Conservation (phyloP, 37 sponge, comb jelly and placozoan species). For the Spongilla lacustris region DNA sequence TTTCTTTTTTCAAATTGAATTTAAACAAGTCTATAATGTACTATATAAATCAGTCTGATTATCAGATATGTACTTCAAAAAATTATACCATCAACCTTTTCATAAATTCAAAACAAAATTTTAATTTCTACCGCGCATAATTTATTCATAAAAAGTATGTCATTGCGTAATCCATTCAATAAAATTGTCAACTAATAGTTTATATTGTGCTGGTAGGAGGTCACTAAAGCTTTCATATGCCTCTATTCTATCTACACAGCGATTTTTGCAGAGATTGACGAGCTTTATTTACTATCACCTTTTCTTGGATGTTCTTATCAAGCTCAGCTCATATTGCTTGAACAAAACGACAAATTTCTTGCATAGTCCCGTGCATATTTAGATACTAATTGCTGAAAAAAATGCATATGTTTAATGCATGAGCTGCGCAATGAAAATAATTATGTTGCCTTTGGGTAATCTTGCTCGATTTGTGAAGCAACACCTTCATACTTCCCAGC, state of each 20-base stretch:
- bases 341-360: conserved; percentile 24
- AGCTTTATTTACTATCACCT: conserved; percentile 4
- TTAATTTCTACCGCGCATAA: no score
- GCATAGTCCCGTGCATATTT: conserved; percentile 22
- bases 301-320: conserved; percentile 2
- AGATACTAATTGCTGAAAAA: conserved; percentile 10
- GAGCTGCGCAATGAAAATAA: conserved; percentile 39
- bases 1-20: no score
- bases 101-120: no score
- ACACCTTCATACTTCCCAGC: conserved; percentile 37
- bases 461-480: conserved; percentile 17
- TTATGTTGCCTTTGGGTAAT: conserved; percentile 39
- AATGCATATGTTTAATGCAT: conserved; percentile 45
- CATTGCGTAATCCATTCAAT: no score
- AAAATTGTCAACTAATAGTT: not conserved
- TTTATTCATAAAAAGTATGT: no score
- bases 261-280: conserved; percentile 33
- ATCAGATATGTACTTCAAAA: no score
- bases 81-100: no score
- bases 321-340: conserved; percentile 22
- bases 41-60: no score
- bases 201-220: conserved; percentile 21
- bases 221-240: conserved; percentile 39
- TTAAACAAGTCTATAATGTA: no score
- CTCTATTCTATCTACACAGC: conserved; percentile 43